Conservation (phyloP, 2,113 vertebrate genomes). For the Melanotaenia duboulayi region DNA sequence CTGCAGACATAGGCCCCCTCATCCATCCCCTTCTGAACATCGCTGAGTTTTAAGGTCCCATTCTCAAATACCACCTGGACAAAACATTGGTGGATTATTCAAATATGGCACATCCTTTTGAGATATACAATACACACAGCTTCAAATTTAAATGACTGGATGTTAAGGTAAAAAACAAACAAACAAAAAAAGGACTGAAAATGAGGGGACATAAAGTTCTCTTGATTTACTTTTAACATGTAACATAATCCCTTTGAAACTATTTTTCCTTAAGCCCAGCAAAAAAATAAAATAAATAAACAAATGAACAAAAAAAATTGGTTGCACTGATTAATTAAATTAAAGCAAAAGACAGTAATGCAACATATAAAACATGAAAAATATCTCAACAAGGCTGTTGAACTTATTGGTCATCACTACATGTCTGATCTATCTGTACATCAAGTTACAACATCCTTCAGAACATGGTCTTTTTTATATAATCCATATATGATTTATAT, state of each 20-base stretch:
- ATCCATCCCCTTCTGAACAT: slow-evolving; percentile 98
- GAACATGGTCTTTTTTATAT: too few relatives aligned
- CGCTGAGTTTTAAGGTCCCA: slow-evolving; percentile 95
- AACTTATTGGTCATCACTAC: background rate
- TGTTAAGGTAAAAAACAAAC: background rate
- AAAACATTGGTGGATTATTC: slow-evolving; percentile 11
- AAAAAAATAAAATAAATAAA: background rate
- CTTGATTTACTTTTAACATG: background rate
- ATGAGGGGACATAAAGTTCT: background rate
- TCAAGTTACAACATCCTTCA: background rate
- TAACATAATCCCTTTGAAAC: background rate
- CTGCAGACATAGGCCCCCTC: slow-evolving; percentile 98
- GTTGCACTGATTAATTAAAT: background rate
- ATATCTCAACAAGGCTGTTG: background rate
- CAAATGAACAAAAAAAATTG: too few relatives aligned
- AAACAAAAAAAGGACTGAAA: background rate
- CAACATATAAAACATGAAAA: slow-evolving; percentile 2
- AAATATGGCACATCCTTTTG: background rate
- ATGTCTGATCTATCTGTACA: background rate
- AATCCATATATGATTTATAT: background rate
- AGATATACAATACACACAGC: background rate
- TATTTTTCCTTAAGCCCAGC: background rate
- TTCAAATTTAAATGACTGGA: background rate
- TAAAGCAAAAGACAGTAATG: background rate
- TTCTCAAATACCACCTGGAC: slow-evolving; percentile 94